Evolutionary conservation across 2,113 vertebrate genomes (phyloP).

Genomic region (Myotis brandtii): DNA sequence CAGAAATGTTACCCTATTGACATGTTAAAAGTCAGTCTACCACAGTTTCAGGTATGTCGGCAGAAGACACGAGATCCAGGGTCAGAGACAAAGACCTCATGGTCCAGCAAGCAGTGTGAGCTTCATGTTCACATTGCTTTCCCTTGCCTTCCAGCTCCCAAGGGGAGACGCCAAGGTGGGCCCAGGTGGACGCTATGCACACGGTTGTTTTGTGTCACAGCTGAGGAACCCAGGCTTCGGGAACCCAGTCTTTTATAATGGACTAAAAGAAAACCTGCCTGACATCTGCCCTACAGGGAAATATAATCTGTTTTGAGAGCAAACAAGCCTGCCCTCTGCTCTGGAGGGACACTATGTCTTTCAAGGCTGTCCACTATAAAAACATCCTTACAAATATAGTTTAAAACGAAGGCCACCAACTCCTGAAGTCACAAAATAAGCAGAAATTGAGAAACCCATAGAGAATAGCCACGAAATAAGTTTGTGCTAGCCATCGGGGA

Average conservation of each 20-base stretch:
- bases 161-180: not conserved
- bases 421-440: not conserved
- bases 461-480: conserved; percentile 26
- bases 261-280: conserved; percentile 30
- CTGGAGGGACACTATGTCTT: not conserved
- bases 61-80: not conserved
- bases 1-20: not conserved
- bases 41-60: not conserved
- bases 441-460: conserved; percentile 33
- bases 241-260: conserved; percentile 35
- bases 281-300: not conserved
- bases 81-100: not conserved
- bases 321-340: not conserved
- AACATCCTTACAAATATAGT: conserved; percentile 20
- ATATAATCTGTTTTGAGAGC: not conserved
- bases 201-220: not conserved
- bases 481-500: not conserved
- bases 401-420: not conserved
- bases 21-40: conserved; percentile 4
- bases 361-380: conserved; percentile 17
- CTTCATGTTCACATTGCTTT: not conserved
- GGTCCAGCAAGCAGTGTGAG: not conserved
- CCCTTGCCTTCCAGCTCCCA: not conserved
- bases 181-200: not conserved
- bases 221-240: not conserved